Base-by-base conservation (phyloP, 2,797 vertebrate species). In the Arnoldichthys spilopterus region DNA sequence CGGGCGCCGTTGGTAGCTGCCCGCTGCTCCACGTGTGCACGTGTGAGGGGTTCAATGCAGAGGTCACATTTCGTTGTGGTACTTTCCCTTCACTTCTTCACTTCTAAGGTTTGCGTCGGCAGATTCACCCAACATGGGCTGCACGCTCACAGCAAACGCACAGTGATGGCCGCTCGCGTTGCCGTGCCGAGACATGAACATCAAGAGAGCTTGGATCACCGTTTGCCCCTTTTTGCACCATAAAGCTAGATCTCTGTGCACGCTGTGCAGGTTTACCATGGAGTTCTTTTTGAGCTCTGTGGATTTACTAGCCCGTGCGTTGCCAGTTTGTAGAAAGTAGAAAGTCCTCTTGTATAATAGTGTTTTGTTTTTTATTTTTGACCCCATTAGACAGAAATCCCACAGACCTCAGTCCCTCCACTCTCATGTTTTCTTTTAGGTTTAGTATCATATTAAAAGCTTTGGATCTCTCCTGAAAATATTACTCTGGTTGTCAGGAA, bases 401-500 rank as follows among this genome's bases (percentile, higher is more conserved):
- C 61, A 75, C 45, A 76, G 61, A 80, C 77, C 70, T 71, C 70
- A 74, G 74, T 37, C 74, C 49, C 62, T 70, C 67, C 45, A 72
- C 43, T 67, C 78, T 77, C 59, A 54, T 80, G 75, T 79, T 84
- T 82, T 79, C 73, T 79, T 83, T 81, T 64, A 74, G 77, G 59
- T 84, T 82, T 81, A 77, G 70, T 84, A 72, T 80, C 74, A 81
- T 83, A 81, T 84, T 79, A 79, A 83, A 83, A 77, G 78, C 78
- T 79, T 84, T 78, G 76, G 75, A 72, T 82, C 72, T 63, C 53
- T 78, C 74, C 66, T 79, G 71, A 80, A 85, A 53, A 74, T 67
- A 83, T 81, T 82, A 67, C 59, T 63, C 80, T 72, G 76, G 43
- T 51, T 82, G 62, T 75, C 79, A 82, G 82, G 72, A 83, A 83